Evolutionary conservation across 2,888 invertebrate genomes (phyloP), one percentile per base, ranked within the genome.

Genomic region (Odontocerum albicorne): DNA sequence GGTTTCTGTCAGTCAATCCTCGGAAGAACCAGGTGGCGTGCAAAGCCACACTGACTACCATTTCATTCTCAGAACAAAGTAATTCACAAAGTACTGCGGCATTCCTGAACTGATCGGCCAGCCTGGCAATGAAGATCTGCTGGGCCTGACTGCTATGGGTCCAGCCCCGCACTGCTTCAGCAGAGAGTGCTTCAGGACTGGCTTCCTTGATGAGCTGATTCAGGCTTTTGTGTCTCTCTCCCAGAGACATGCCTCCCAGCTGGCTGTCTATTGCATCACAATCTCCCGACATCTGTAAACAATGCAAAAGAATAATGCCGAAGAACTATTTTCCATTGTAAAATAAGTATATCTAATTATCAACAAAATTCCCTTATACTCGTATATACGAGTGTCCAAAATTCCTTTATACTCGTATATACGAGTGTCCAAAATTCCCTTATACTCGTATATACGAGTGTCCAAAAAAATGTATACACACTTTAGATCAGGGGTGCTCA

Each of bases 21-120:
- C 65, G 46, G 47, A 72, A 72, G 19, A 71, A 66, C 66, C 67
- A 66, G 1, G 50, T 55, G 0, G 65, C 64, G 4, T 63, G 61
- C 4, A 71, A 42, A 1, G 68, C 71, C 22, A 63, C 62, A 4
- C 63, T 61, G 4, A 67, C 61, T 1, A 72, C 32, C 3, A 52
- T 44, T 6, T 45, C 2, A 36, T 71, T 66, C 1, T 66, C 65
- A 2, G 70, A 69, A 44, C 64, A 67, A 0, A 72, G 60, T 0
- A 68, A 67, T 6, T 65, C 62, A 4, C 64, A 54, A 2, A 70
- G 58, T 0, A 61, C 55, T 1, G 58, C 56, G 2, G 62, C 55
- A 15, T 62, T 55, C 2, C 64, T 43, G 13, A 53, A 33, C 4
- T 47, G 46, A 27, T 51, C 38, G 7, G 60, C 60, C 3, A 57